Evolutionary conservation across 1,140 invertebrate species (phyloP), one percentile per base, ranked within the genome.

Genomic region (Drosophila ercepeae): DNA sequence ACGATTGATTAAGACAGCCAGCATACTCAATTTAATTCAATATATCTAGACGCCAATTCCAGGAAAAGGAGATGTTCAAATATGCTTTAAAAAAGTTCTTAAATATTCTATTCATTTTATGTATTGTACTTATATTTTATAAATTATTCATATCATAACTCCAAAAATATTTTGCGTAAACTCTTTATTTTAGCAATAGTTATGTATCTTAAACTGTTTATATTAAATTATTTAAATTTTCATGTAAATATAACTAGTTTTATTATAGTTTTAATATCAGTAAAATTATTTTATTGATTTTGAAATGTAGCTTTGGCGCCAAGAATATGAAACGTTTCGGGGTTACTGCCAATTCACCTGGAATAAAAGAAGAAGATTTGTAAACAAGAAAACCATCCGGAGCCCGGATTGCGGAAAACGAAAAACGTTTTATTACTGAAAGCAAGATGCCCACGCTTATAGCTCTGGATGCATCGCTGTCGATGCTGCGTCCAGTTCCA

Each of bases 401-500:
- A 52, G 18, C 27, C 25, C 25, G 29, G 29, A 32, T 63, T 74
- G 61, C 55, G 41, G 77, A 14, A 51, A 21, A 39, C 25, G 42
- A 27, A 32, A 51, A 5, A 42, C 21, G 21, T 32, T 32, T 32
- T 11, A 32, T 11, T 11, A n/a, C 29, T 32, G 29, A 32, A 32
- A 4, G 11, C 11, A 32, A 32, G 29, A 97, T 97, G 96, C 96
- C 96, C 6, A 96, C 96, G 3, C 93, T 97, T 1, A 94, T 97
- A 79, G 93, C 95, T 0, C 89, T 97, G 34, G 96, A 97, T 91
- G 58, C 72, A 55, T 97, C 96, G 16, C 89, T 97, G 49, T 97
- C 96, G 1, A 97, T 97, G 96, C 93, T 93, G 78, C 92, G 95
- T 57, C 92, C 94, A 1, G 93, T 96, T 27, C 74, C 92, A 8